A percentile compares a stretch with the other conserved stretches of the same genome.
These are phyloP conservation scores for Natrix natrix DNA, from an alignment of 2,797 vertebrate genomes.

Conservation along the genomic window DNA sequence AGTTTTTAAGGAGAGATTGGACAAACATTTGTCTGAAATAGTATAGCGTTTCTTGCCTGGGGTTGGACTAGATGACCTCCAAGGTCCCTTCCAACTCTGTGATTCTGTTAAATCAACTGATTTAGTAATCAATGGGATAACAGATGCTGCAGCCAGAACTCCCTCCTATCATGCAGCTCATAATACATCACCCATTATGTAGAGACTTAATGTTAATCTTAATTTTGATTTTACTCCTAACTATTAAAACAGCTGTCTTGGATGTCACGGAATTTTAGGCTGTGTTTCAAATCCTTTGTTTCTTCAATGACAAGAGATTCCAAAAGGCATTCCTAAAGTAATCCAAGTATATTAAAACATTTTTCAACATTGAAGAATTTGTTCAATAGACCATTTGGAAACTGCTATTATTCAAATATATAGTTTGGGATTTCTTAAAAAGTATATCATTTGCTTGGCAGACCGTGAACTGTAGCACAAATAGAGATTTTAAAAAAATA, in stretches of 20 bases:
- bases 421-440: slow-evolving; percentile 30
- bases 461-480: slow-evolving; percentile 22
- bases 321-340: slow-evolving; percentile 21
- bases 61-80: neutral
- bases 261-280: slow-evolving; percentile 5
- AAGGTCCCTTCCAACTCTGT: neutral
- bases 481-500: too few species aligned
- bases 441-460: slow-evolving; percentile 27
- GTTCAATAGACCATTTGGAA: slow-evolving; percentile 23
- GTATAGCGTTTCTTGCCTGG: neutral
- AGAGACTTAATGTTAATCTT: neutral
- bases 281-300: neutral
- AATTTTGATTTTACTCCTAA: slow-evolving; percentile 11
- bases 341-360: slow-evolving; percentile 5
- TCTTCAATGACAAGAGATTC: neutral
- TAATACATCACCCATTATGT: neutral
- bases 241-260: neutral
- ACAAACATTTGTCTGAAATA: neutral
- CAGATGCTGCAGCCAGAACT: neutral
- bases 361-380: slow-evolving; percentile 16
- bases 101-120: neutral
- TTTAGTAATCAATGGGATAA: neutral
- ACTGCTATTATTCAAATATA: slow-evolving; percentile 13
- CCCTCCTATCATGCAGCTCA: neutral
- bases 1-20: neutral